Evolutionary conservation across 1,140 invertebrate genomes (phyloP), one percentile per base, ranked within the genome.

Genomic region (Pogonomyrmex barbatus): DNA sequence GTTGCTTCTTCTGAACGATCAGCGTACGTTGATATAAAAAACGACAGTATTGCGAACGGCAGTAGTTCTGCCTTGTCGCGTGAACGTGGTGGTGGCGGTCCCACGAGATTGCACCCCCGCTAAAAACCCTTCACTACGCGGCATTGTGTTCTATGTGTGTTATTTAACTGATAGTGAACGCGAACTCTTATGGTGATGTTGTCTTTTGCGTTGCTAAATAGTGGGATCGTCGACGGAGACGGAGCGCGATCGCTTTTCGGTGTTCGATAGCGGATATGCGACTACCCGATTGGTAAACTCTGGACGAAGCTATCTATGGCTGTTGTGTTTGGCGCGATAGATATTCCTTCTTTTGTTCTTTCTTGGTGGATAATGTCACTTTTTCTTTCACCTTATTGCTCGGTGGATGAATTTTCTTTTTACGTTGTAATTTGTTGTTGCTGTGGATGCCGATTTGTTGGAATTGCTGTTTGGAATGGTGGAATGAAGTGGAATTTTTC

Each of bases 1-100:
- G 62, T 88, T 75, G 86, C 77, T 68, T 39, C 73, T 84, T 62
- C 87, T 88, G 79, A 24, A 88, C 86, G 10, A 88, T 33, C 79
- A 84, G 36, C 71, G 87, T 88, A 88, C 71, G 86, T 88, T 88
- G 78, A 78, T 56, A 45, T 45, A 33, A 60, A 88, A 77, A 85
- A 83, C 30, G 52, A 54, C n/a, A 78, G 10, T 73, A 87, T 86
- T 86, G 47, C 63, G 42, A 33, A 4, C 73, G 33, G 71, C 58
- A 65, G 63, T 85, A 88, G 86, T 81, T 56, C 17, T 84, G 30
- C 42, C 50, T 81, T 81, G 50, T 81, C 70, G 63, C 63, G 50
- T 30, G 65, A 24, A 70, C 78, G 50, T 70, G 65, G 78, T 50
- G 60, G 58, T 70, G 65, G 36, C 33, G 60, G 36, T 67, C 54